phyloP scores from a whole-genome alignment of 92 coral and sea anemone genomes.

The Heliopora coerulea region DNA sequence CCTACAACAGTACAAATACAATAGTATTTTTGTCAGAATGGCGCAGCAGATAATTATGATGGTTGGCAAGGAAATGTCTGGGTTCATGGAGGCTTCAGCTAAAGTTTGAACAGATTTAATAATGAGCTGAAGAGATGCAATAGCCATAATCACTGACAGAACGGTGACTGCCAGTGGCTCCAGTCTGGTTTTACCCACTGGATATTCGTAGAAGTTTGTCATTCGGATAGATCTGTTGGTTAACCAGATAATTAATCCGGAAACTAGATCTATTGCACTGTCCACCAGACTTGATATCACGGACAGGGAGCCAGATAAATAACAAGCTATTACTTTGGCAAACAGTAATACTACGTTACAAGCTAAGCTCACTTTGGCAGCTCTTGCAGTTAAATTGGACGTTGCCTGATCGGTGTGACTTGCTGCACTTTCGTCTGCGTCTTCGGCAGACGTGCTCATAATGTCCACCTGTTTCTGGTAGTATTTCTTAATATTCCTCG shows the following conservation, averaged over 20 bases:
- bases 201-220: conserved; percentile 85
- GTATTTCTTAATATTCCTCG: conserved; percentile 74
- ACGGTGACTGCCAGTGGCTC: conserved; percentile 86
- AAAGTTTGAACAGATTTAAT: conserved; percentile 70
- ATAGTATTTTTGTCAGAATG: conserved; percentile 53
- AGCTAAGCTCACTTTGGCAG: conserved; percentile 66
- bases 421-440: conserved; percentile 25
- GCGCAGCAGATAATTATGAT: conserved; percentile 70
- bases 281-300: conserved; percentile 94
- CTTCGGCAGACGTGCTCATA: conserved; percentile 47
- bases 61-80: conserved; percentile 68
- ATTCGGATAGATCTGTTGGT: conserved; percentile 75
- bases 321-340: conserved; percentile 77
- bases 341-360: conserved; percentile 65
- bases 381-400: conserved; percentile 43
- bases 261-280: conserved; percentile 87
- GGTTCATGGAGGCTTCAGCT: conserved; percentile 58
- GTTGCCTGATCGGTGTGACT: neutral
- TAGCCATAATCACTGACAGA: conserved; percentile 90
- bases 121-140: conserved; percentile 87
- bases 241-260: conserved; percentile 81
- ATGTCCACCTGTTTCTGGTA: conserved; percentile 72
- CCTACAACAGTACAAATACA: conserved; percentile 68
- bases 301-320: conserved; percentile 93
- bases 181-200: conserved; percentile 84